Conservation (phyloP, 2,797 vertebrate genomes). For the Dermochelys coriacea region DNA sequence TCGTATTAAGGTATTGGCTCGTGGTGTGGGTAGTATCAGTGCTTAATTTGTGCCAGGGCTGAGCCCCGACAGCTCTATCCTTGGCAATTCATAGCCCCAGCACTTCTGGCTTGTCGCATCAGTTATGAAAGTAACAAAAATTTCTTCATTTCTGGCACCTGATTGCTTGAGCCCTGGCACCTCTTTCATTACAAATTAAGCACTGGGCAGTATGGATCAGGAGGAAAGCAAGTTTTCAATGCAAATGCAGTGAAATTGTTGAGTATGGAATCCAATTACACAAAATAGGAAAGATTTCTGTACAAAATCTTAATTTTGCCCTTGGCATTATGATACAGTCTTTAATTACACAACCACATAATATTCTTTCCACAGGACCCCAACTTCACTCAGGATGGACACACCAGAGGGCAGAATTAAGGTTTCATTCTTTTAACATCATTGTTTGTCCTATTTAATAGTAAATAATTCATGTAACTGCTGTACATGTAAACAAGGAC, state of each 20-base stretch:
- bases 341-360: background rate
- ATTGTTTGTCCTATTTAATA: background rate
- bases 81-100: too few species aligned
- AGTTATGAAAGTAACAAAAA: too few species aligned
- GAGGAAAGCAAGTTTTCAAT: background rate
- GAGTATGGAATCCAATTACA: background rate
- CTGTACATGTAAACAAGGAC: background rate
- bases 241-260: background rate
- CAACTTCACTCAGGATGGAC: background rate
- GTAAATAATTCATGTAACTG: background rate
- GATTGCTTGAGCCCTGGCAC: too few species aligned
- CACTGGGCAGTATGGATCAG: too few species aligned
- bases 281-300: background rate
- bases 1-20: background rate
- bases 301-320: conserved; percentile 2
- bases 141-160: too few species aligned
- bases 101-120: too few species aligned
- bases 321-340: background rate
- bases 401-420: background rate
- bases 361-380: background rate
- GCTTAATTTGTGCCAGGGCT: too few species aligned
- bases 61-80: too few species aligned
- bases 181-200: too few species aligned
- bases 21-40: fast-evolving
- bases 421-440: background rate